Percentiles rank a stretch among this genome's conserved stretches.
phyloP scores from a whole-genome alignment of 2,888 invertebrate species.

The Siphlonurus alternatus region DNA sequence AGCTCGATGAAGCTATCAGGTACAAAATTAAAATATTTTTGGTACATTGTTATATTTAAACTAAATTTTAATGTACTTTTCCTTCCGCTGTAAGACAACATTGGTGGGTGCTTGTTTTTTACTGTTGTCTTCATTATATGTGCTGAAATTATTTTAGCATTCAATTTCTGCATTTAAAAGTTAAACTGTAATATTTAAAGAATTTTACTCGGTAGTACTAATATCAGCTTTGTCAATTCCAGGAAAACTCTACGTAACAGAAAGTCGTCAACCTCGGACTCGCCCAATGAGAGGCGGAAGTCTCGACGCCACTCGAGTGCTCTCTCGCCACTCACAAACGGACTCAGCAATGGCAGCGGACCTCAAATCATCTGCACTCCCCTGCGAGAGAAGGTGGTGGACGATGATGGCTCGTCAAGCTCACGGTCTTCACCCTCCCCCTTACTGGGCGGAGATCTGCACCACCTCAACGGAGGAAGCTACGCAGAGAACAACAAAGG shows the following conservation, averaged over 20 bases:
- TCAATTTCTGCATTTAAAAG: too few relatives aligned
- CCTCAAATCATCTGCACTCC: constrained; percentile 18
- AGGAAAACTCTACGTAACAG: constrained; percentile 58
- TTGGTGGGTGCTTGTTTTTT: too few relatives aligned
- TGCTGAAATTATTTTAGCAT: too few relatives aligned
- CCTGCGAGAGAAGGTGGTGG: constrained; percentile 22
- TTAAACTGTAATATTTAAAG: too few relatives aligned
- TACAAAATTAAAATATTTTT: constrained; percentile 17
- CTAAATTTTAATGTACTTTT: too few relatives aligned
- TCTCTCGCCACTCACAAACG: constrained; percentile 32
- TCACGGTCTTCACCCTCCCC: constrained; percentile 32
- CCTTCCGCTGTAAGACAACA: too few relatives aligned
- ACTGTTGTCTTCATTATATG: too few relatives aligned
- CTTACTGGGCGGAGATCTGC: constrained; percentile 7
- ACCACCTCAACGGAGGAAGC: not conserved
- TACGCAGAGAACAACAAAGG: not conserved
- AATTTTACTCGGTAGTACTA: not conserved
- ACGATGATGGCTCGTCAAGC: constrained; percentile 39
- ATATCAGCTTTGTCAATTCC: constrained; percentile 19
- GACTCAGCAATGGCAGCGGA: constrained; percentile 19
- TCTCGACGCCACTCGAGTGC: constrained; percentile 60
- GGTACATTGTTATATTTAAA: not conserved
- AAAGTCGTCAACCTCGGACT: constrained; percentile 30
- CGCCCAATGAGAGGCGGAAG: constrained; percentile 48
- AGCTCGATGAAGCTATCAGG: constrained; percentile 37